These are phyloP conservation scores for Pyxicephalus adspersus DNA, from an alignment of 2,113 vertebrate species.

Conservation along the genomic window DNA sequence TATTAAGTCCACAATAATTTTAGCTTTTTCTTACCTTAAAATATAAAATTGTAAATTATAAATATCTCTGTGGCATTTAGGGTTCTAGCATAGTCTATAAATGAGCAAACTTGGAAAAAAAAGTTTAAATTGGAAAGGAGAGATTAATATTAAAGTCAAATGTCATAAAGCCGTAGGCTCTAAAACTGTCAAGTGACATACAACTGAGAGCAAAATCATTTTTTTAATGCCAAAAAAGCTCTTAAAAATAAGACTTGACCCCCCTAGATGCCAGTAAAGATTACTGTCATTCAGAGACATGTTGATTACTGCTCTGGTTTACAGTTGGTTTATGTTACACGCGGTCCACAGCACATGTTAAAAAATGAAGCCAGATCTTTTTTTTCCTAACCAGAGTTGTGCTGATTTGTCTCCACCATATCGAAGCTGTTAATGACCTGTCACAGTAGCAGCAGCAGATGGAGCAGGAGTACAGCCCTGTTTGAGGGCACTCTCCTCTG, in stretches of 20 bases:
- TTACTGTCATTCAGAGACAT: conserved; percentile 45
- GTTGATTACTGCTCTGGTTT: conserved; percentile 43
- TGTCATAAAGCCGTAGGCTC: conserved; percentile 51
- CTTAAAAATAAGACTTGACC: conserved; percentile 53
- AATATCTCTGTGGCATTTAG: conserved; percentile 29
- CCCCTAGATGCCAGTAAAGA: conserved; percentile 40
- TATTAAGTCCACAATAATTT: not conserved
- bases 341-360: conserved; percentile 5
- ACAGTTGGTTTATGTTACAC: conserved; percentile 42
- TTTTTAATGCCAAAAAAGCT: conserved; percentile 54
- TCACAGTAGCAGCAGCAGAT: conserved; percentile 46
- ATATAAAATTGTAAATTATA: conserved; percentile 18
- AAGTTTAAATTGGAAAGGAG: conserved; percentile 36
- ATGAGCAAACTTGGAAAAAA: conserved; percentile 16
- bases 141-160: conserved; percentile 52
- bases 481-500: conserved; percentile 37
- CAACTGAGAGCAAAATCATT: conserved; percentile 29
- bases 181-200: conserved; percentile 48
- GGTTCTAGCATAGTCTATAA: conserved; percentile 17
- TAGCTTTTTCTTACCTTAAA: not conserved
- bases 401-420: conserved; percentile 45
- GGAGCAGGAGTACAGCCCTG: conserved; percentile 37
- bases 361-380: conserved; percentile 27
- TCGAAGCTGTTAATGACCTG: conserved; percentile 54
- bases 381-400: not conserved